A percentile compares a stretch with the other conserved stretches of the same genome.
Evolutionary conservation across 2,888 invertebrate genomes (phyloP).

Genomic region (Hirtodrosophila duncani): DNA sequence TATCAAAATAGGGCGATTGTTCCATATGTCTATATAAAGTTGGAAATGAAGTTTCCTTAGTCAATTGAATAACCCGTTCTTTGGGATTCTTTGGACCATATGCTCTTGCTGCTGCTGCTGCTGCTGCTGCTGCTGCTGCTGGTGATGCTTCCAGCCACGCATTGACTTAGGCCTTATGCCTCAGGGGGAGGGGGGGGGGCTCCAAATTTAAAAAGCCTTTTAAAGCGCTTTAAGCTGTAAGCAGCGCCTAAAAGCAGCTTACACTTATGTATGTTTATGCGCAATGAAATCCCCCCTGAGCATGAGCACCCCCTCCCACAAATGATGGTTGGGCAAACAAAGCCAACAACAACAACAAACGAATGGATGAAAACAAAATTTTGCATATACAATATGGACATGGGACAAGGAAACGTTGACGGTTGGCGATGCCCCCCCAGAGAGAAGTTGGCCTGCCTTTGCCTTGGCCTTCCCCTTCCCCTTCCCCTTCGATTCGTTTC

Average conservation of each 20-base stretch:
- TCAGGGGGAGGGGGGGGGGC: no score
- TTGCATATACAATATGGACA: no score
- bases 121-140: no score
- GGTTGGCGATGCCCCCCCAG: slow-evolving; percentile 11
- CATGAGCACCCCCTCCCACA: neutral
- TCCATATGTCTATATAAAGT: no score
- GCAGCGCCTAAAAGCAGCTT: slow-evolving; percentile 64
- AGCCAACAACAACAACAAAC: neutral
- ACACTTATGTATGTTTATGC: slow-evolving; percentile 23
- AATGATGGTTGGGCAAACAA: slow-evolving; percentile 36
- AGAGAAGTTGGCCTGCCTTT: neutral
- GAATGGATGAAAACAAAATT: slow-evolving; percentile 13
- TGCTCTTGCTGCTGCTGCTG: no score
- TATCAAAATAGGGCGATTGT: no score
- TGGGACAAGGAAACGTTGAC: no score
- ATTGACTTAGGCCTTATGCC: no score
- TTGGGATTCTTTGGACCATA: no score
- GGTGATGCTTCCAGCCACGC: no score
- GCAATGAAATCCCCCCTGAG: neutral
- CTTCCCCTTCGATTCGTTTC: neutral
- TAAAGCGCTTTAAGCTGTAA: slow-evolving; percentile 66
- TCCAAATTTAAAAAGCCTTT: slow-evolving; percentile 47
- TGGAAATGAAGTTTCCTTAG: no score
- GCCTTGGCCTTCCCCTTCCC: neutral
- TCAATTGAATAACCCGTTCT: no score